These are phyloP conservation scores for Oenanthe oenanthe DNA, from an alignment of 2,113 vertebrate genomes.

Conservation along the genomic window DNA sequence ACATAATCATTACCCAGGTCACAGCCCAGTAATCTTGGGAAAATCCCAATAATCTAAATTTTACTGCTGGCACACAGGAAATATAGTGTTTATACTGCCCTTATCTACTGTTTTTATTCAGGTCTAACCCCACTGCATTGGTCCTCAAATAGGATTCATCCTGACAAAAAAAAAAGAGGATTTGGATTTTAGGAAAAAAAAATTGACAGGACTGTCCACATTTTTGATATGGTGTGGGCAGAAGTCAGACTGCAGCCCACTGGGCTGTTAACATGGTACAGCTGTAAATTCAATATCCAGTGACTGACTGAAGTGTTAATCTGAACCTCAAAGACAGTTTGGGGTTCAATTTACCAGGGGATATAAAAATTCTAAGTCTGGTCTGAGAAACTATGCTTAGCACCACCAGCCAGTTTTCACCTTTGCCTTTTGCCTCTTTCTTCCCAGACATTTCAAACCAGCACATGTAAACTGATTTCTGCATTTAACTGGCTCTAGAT, in stretches of 20 bases:
- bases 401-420: neutral
- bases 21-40: neutral
- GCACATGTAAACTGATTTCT: neutral
- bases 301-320: neutral
- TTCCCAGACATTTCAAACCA: neutral
- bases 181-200: neutral
- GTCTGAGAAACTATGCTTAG: neutral
- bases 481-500: neutral
- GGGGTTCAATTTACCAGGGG: neutral
- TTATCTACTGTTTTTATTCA: neutral
- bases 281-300: neutral
- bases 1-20: neutral
- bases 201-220: no score
- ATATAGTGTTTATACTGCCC: neutral
- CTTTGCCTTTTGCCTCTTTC: neutral
- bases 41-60: neutral
- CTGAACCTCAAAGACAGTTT: neutral
- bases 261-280: no score
- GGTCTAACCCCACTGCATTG: neutral
- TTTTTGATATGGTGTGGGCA: neutral
- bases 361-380: neutral
- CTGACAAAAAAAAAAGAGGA: fast-evolving
- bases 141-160: neutral
- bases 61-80: neutral
- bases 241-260: neutral